Evolutionary conservation across 1,140 invertebrate species (phyloP).

Genomic region (Saxidomus purpurata): DNA sequence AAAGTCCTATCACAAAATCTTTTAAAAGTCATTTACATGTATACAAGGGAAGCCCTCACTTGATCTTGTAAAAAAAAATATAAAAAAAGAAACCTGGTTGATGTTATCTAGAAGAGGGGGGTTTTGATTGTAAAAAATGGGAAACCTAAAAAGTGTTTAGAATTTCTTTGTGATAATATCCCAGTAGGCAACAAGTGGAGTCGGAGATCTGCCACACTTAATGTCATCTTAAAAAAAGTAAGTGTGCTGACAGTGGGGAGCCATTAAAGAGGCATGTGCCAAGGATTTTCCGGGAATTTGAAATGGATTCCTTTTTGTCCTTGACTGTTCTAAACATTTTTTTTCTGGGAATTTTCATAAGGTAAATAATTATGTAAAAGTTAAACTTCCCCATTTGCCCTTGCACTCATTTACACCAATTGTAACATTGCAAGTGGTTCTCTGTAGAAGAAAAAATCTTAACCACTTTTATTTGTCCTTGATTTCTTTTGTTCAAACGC

Average conservation of each 20-base stretch:
- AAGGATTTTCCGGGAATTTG: neutral
- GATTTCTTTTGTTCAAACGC: no score
- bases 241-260: neutral
- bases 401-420: no score
- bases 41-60: neutral
- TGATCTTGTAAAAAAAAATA: neutral
- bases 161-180: neutral
- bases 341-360: no score
- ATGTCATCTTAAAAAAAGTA: constrained; percentile 4
- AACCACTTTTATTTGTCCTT: no score
- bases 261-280: constrained; percentile 2
- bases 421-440: no score
- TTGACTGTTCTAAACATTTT: no score
- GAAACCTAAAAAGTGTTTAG: neutral
- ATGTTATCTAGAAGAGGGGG: neutral
- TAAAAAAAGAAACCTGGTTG: neutral
- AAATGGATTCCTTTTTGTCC: no score
- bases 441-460: no score
- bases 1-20: neutral
- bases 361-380: no score
- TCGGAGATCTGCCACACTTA: constrained; percentile 2
- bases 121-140: neutral
- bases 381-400: no score
- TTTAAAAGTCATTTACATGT: constrained; percentile 12
- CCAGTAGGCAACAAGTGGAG: neutral